These are phyloP conservation scores for Drosophila pallidifrons DNA, from an alignment of 1,140 invertebrate species.

Conservation along the genomic window DNA sequence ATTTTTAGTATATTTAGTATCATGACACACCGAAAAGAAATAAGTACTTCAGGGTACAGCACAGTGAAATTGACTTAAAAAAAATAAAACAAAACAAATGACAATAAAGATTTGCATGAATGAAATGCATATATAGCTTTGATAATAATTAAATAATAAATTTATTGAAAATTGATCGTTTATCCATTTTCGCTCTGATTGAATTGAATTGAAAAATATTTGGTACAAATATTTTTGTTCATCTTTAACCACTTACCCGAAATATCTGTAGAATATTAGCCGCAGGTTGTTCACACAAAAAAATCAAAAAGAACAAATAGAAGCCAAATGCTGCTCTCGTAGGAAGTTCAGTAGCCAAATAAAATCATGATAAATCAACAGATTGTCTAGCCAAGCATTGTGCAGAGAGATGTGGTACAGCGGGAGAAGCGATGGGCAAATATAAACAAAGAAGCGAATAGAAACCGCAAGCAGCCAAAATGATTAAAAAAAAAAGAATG, in stretches of 20 bases:
- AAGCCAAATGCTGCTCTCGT: slow-evolving; percentile 28
- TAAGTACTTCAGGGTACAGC: too few relatives aligned
- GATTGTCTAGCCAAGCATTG: slow-evolving; percentile 11
- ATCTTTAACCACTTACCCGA: slow-evolving; percentile 13
- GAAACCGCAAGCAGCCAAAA: slow-evolving; percentile 71
- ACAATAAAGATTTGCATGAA: too few relatives aligned
- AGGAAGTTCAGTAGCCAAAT: slow-evolving; percentile 67
- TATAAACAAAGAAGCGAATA: slow-evolving; percentile 62
- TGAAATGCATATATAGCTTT: too few relatives aligned
- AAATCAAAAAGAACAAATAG: slow-evolving; percentile 63
- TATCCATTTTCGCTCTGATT: too few relatives aligned
- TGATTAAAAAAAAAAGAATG: slow-evolving; percentile 69
- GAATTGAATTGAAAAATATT: slow-evolving; percentile 6
- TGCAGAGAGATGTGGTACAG: background rate
- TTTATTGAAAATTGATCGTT: too few relatives aligned
- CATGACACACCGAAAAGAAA: too few relatives aligned
- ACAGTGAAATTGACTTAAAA: too few relatives aligned
- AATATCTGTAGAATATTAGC: slow-evolving; percentile 41
- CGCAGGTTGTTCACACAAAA: slow-evolving; percentile 12
- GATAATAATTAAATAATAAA: too few relatives aligned
- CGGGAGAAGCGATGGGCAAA: slow-evolving; percentile 50
- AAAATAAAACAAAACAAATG: too few relatives aligned
- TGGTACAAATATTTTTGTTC: slow-evolving; percentile 7
- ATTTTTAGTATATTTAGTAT: too few relatives aligned
- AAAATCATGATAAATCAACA: slow-evolving; percentile 81